Conservation (phyloP, 1,140 invertebrate species). For the Pseudomyrmex dendroicus region DNA sequence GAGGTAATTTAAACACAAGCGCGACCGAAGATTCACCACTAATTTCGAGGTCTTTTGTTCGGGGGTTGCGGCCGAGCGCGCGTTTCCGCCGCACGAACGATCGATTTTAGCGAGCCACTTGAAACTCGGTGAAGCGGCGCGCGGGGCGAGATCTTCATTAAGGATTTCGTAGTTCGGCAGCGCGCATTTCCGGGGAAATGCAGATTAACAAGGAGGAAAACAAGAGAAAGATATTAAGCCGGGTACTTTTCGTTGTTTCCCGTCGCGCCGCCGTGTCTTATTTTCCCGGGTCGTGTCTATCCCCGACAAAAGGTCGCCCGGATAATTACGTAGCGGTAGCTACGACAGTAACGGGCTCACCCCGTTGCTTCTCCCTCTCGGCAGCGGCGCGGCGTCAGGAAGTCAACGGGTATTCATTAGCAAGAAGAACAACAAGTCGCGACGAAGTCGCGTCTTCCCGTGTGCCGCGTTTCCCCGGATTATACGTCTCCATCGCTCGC, state of each 20-base stretch:
- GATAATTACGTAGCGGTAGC: slow-evolving; percentile 63
- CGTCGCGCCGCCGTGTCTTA: slow-evolving; percentile 53
- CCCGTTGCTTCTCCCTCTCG: slow-evolving; percentile 21
- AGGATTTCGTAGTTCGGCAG: slow-evolving; percentile 56
- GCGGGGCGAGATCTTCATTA: slow-evolving; percentile 44
- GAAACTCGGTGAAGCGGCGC: slow-evolving; percentile 1
- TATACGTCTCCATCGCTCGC: slow-evolving; percentile 50
- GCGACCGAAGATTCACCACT: slow-evolving; percentile 5
- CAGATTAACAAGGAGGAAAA: slow-evolving; percentile 60
- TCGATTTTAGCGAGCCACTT: slow-evolving; percentile 42
- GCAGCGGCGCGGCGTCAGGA: slow-evolving; percentile 38
- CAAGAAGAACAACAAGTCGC: slow-evolving; percentile 59
- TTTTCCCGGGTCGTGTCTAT: slow-evolving; percentile 56
- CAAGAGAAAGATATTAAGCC: slow-evolving; percentile 62
- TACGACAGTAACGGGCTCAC: slow-evolving; percentile 45
- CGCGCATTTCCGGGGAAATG: slow-evolving; percentile 52
- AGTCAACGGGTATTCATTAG: slow-evolving; percentile 61
- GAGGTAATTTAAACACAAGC: background rate
- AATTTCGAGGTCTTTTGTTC: slow-evolving; percentile 38
- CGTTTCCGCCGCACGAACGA: slow-evolving; percentile 1
- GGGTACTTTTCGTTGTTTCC: slow-evolving; percentile 59
- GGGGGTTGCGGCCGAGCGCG: background rate
- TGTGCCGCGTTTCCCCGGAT: slow-evolving; percentile 34
- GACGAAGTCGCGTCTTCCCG: slow-evolving; percentile 48
- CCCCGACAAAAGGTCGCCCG: slow-evolving; percentile 57